Percentiles rank a stretch among this genome's conserved stretches.
Conservation (phyloP, 2,888 invertebrate genomes). For the Nematopogon swammerdamellus region DNA sequence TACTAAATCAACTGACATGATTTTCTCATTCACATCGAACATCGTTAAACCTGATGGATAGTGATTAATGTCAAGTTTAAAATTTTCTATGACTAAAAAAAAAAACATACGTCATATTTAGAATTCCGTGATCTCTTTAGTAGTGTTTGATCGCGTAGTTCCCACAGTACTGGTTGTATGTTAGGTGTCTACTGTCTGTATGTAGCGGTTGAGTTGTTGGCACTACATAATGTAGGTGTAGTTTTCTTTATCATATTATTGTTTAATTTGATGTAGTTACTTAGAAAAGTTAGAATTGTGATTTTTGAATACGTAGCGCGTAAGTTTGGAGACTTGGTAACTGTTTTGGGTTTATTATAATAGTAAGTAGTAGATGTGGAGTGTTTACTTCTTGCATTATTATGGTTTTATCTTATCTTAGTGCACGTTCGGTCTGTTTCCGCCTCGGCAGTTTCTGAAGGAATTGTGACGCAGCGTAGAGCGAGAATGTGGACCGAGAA, state of each 20-base stretch:
- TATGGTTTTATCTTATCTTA: neutral
- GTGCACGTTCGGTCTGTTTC: neutral
- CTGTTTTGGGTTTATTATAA: neutral
- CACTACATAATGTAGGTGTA: neutral
- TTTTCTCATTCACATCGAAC: too few species aligned
- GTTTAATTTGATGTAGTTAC: neutral
- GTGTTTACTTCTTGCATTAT: neutral
- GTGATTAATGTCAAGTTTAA: too few species aligned
- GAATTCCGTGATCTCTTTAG: too few species aligned
- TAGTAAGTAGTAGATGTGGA: neutral
- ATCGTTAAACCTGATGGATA: too few species aligned
- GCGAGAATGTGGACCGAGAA: too few species aligned
- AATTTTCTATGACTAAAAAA: too few species aligned
- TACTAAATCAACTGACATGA: too few species aligned
- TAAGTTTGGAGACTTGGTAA: neutral
- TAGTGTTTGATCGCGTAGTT: too few species aligned
- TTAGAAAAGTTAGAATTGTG: neutral
- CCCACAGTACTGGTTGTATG: too few species aligned
- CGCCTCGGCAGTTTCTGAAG: neutral
- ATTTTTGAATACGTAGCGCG: neutral
- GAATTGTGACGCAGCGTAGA: too few species aligned
- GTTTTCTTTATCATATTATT: neutral
- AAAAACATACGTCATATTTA: too few species aligned
- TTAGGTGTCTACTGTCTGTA: too few species aligned
- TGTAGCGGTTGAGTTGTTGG: neutral